Evolutionary conservation across 2,888 invertebrate species (phyloP).

Genomic region (Himalopsyche japonica): DNA sequence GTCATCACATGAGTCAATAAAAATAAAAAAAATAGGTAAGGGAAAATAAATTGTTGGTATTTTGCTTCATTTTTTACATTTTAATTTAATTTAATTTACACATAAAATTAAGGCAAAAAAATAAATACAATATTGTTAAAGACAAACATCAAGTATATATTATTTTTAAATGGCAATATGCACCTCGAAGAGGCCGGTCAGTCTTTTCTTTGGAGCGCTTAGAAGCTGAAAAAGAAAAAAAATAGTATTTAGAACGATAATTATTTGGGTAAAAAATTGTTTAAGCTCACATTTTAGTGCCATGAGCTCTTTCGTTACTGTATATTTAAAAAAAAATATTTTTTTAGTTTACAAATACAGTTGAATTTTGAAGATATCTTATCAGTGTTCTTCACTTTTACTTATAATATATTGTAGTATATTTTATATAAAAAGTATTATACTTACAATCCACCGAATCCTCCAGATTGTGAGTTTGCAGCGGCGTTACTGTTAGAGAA

Average conservation of each 20-base stretch:
- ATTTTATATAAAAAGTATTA: too few species aligned
- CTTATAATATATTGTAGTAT: too few species aligned
- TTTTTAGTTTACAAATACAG: too few species aligned
- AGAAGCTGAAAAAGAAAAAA: slow-evolving; percentile 10
- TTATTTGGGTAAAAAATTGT: too few species aligned
- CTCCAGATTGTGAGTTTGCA: slow-evolving; percentile 11
- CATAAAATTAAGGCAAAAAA: neutral
- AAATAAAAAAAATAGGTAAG: too few species aligned
- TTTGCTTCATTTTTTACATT: neutral
- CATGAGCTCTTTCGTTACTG: too few species aligned
- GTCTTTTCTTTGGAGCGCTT: slow-evolving; percentile 4
- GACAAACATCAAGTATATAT: neutral
- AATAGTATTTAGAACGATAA: neutral
- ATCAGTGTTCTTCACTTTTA: too few species aligned
- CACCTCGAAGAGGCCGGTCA: slow-evolving; percentile 21
- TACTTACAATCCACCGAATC: slow-evolving; percentile 24
- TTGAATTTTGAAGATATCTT: too few species aligned
- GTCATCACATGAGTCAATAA: too few species aligned
- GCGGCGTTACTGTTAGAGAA: slow-evolving; percentile 42
- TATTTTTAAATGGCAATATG: neutral
- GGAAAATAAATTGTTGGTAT: neutral
- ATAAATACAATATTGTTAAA: neutral
- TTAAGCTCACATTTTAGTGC: too few species aligned
- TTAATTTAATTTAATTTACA: neutral
- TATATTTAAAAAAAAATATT: too few species aligned